Base-by-base conservation (phyloP, 2,888 invertebrate species). In the Hyppa rectilinea region DNA sequence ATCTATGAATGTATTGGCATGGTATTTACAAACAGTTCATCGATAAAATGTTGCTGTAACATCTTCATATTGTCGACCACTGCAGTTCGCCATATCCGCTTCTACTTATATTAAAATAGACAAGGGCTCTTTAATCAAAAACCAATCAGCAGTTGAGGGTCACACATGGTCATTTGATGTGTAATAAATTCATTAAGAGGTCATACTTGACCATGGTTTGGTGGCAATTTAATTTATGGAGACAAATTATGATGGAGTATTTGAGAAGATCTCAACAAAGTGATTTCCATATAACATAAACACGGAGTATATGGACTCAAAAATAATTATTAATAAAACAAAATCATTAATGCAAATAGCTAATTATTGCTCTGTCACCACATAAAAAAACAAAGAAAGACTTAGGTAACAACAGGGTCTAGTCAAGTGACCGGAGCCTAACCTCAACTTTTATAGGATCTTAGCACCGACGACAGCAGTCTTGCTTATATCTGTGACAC, bases 1-100 rank as follows among this genome's bases (percentile, higher is more conserved):
- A 84, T 84, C 79, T 70, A 20, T 63, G 61, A 76, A 56, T 62
- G 10, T 75, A 83, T 78, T 74, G 74, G 58, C 59, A 71, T 71
- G 60, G 74, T 70, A 80, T 80, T 84, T 79, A 55, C 61, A 56
- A 71, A 53, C 50, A 60, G 71, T 73, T 67, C 53, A 34, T 20
- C 34, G 71, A 58, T 76, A 60, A 70, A 29, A 47, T 74, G 0
- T 59, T 40, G 49, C 26, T 20, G 23, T 50, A 36, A 79, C 49
- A 36, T 64, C 63, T 72, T 58, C 29, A 56, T 71, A 29, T 43
- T 43, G 23, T 62, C 34, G n/a, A 56, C 12, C 20, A 26, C 34
- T n/a, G 23, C n/a, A n/a, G n/a, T 40, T 38, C 23, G 14, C 2
- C 29, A 50, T 36, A 79, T 47, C 43, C 50, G 45, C 20, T 38